Conservation (phyloP, 2,797 vertebrate species). For the Intellagama lesueurii region DNA sequence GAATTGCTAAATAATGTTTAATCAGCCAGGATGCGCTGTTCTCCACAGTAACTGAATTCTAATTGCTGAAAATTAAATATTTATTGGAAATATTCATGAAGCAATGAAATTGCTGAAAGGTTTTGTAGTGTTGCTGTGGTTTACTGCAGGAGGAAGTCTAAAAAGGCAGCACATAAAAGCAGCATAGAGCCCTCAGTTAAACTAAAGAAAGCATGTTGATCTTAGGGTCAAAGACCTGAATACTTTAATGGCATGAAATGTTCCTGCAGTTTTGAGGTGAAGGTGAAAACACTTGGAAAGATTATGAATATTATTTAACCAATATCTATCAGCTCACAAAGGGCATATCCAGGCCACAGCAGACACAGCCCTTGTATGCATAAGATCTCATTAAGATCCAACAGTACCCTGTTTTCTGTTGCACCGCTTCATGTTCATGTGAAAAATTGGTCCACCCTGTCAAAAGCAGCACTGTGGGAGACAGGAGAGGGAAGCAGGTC, state of each 20-base stretch:
- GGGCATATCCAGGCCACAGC: neutral
- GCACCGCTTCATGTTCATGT: neutral
- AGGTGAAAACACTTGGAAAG: neutral
- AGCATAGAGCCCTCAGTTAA: neutral
- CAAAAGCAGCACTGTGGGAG: too few relatives aligned
- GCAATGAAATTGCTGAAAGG: neutral
- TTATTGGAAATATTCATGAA: constrained; percentile 28
- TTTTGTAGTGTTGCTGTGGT: neutral
- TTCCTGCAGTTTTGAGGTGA: neutral
- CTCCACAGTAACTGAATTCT: constrained; percentile 42
- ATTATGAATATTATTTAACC: neutral
- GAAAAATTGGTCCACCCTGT: too few relatives aligned
- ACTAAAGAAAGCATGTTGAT: rapidly evolving
- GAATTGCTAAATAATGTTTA: neutral
- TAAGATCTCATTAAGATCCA: neutral
- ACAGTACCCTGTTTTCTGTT: neutral
- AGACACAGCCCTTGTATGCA: neutral
- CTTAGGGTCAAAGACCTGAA: too few relatives aligned
- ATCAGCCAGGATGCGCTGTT: neutral
- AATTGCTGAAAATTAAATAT: constrained; percentile 45
- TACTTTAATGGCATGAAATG: neutral
- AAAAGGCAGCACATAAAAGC: neutral
- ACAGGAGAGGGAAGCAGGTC: too few relatives aligned
- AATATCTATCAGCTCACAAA: neutral
- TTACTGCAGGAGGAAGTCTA: neutral